A percentile compares a stretch with the other conserved stretches of the same genome.
Evolutionary conservation across 2,797 vertebrate species (phyloP).

Genomic region (Tinamus major): DNA sequence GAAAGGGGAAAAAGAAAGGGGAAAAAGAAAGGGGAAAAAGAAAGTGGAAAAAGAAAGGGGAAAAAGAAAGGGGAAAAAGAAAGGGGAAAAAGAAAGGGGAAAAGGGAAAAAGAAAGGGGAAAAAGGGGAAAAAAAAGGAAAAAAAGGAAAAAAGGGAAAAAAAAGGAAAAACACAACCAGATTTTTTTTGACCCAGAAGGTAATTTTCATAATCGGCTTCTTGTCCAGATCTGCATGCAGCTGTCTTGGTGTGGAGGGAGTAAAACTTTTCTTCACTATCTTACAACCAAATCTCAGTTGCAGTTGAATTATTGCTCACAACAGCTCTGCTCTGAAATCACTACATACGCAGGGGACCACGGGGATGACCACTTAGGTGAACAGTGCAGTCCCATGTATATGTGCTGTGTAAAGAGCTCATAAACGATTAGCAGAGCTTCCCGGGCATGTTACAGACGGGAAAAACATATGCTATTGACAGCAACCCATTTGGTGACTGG

Average conservation of each 20-base stretch:
- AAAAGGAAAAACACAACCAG: background rate
- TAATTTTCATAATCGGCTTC: background rate
- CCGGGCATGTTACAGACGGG: background rate
- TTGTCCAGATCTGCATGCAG: background rate
- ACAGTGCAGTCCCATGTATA: background rate
- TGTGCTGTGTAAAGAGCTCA: background rate
- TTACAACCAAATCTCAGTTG: background rate
- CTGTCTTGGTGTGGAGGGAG: background rate
- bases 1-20: no score
- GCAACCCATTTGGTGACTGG: conserved; percentile 5
- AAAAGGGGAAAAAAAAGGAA: no score
- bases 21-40: no score
- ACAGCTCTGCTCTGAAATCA: background rate
- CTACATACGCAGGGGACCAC: background rate
- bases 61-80: no score
- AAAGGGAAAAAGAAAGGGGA: no score
- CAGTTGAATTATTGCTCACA: background rate
- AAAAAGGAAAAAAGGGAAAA: background rate
- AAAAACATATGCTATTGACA: background rate
- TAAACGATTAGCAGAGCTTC: conserved; percentile 4
- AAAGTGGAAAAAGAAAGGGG: no score
- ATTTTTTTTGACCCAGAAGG: background rate
- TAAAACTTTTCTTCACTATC: background rate
- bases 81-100: no score
- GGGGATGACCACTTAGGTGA: background rate